Base-by-base conservation (phyloP, 2,888 invertebrate genomes). In the Lasioglossum malachurum region DNA sequence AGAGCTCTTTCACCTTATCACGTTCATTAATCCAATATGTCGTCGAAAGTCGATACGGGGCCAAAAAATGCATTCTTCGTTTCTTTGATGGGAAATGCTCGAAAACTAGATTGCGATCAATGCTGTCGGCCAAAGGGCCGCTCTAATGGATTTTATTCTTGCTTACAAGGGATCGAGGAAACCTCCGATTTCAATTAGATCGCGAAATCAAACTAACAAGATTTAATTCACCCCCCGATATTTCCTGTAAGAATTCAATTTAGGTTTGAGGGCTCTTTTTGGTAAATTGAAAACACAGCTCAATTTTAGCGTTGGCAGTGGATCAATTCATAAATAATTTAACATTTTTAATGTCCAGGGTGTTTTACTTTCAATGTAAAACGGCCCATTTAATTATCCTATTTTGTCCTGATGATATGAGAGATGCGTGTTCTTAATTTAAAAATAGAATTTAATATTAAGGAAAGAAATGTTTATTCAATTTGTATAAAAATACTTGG, bases 1-100 rank as follows among this genome's bases (percentile, higher is more conserved):
- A 79, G 76, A 35, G 74, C 60, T 78, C 80, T 80, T 84, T 64
- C 76, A 74, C 53, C 69, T 35, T 27, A 27, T 80, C 73, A 83
- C 41, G 49, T 46, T 57, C 72, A 82, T 78, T 84, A 78, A 57
- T 64, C 35, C n/a, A 19, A 27, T 31, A 69, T 16, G 53, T 72
- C 44, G 31, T 12, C 53, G 35, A 27, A 44, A 57, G 23, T 38
- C 31, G 31, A 71, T 38, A 41, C 7, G 16, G 23, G 23, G 7
- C 31, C 27, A 35, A 53, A 72, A 73, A 72, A 67, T n/a, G 53
- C 75, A 38, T 60, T 78, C 73, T 27, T 41, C 49, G 44, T 31
- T 57, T 44, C 41, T 76, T 46, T 46, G 53, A 5, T 16, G 10
- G 44, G 31, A 82, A 5, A 31, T 44, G 53, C 41, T 57, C 64